Evolutionary conservation across 2,888 invertebrate species (phyloP).

Genomic region (Dynastes grantii): DNA sequence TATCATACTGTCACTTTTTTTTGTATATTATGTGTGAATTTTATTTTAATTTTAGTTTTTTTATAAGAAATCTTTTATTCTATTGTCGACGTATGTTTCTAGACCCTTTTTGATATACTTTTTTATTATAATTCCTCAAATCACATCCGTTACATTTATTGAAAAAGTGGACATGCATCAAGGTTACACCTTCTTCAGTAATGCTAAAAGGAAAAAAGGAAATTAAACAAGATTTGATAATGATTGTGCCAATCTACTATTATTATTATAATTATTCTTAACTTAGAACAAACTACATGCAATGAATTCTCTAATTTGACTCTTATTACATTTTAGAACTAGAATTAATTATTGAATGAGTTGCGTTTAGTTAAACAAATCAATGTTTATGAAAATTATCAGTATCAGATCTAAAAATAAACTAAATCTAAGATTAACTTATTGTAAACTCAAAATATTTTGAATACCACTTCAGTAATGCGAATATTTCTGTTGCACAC

Average conservation of each 20-base stretch:
- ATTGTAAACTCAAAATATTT: no score
- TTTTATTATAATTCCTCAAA: conserved; percentile 12
- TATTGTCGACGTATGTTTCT: conserved; percentile 5
- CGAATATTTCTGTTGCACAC: conserved; percentile 40
- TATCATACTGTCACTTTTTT: background rate
- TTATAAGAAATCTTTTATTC: background rate
- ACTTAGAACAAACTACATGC: background rate
- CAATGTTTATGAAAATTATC: conserved; percentile 21
- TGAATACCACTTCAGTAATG: no score
- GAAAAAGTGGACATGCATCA: conserved; percentile 26
- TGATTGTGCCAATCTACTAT: conserved; percentile 49
- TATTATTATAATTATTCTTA: conserved; percentile 34
- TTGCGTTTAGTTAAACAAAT: conserved; percentile 4
- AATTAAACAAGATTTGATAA: conserved; percentile 25
- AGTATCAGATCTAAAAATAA: no score
- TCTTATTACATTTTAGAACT: background rate
- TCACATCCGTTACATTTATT: conserved; percentile 31
- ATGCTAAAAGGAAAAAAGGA: conserved; percentile 25
- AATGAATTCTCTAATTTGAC: conserved; percentile 1
- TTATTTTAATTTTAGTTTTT: conserved; percentile 4
- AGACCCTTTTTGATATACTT: background rate
- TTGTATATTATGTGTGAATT: conserved; percentile 29
- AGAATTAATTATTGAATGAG: conserved; percentile 9
- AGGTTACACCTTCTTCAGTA: conserved; percentile 34
- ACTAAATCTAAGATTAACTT: no score